Evolutionary conservation across 2,113 vertebrate species (phyloP), one percentile per base, ranked within the genome.

Genomic region (Odocoileus hemionus): DNA sequence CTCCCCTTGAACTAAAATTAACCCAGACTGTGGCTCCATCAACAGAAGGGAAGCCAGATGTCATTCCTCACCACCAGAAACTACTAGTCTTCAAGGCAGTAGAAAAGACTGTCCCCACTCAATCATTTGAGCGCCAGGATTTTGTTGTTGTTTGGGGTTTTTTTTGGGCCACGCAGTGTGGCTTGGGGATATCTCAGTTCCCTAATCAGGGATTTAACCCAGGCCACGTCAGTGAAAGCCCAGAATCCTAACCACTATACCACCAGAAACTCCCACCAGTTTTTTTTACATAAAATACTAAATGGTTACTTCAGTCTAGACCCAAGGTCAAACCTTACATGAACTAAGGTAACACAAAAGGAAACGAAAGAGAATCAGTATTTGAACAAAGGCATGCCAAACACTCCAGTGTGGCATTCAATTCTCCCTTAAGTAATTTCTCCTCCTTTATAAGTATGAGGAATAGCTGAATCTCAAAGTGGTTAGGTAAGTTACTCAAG

Each of bases 1-100:
- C 86, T 96, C 58, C 70, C 57, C 57, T 0, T 78, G 14, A 97
- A 92, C 74, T 97, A 98, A 96, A 97, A 97, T 82, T 95, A 98
- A 92, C 39, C 50, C 28, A 74, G 45, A 84, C 76, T 26, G 26
- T 25, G 23, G 55, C 43, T 95, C 60, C 45, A 76, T 45, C 83
- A 94, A 82, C n/a, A 91, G 47, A 74, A 93, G 36, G n/a, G 78
- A 61, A 96, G 87, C 67, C 89, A 92, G 58, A 93, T 52, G 39
- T 89, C 50, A 52, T 90, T 70, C 84, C 30, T 67, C 28, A 50
- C 50, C 12, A 36, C 74, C 70, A 64, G 45, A 78, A 93, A 83
- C 5, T 64, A 45, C 76, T 79, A 25, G 23, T 84, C 55, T 84
- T 94, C 54, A 95, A 95, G 33, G 50, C 6, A 87, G 16, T 1